These are phyloP conservation scores for Dipodomys ordii DNA, from an alignment of 2,113 vertebrate genomes.

Conservation along the genomic window DNA sequence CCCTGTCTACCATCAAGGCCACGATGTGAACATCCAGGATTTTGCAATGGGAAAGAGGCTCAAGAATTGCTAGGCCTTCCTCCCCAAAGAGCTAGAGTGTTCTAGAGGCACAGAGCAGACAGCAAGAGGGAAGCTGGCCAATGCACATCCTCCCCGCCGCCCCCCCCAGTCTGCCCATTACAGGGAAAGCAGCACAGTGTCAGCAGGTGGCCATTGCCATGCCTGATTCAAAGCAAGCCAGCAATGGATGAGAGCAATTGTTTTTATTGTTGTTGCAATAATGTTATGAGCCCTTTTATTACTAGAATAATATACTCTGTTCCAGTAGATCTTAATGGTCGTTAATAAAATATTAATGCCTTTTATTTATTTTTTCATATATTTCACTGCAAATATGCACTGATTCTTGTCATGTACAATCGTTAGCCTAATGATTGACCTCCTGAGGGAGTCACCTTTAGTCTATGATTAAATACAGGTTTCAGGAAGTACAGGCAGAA, in stretches of 20 bases:
- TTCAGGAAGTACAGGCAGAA: not conserved
- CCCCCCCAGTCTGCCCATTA: fast-evolving
- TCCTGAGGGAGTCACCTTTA: not conserved
- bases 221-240: fast-evolving
- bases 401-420: not conserved
- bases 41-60: not conserved
- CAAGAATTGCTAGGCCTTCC: not conserved
- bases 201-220: not conserved
- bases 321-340: constrained; percentile 70
- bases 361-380: constrained; percentile 78
- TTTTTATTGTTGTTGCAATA: constrained; percentile 59
- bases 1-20: fast-evolving
- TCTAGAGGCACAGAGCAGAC: not conserved
- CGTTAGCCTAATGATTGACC: constrained; percentile 12
- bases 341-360: constrained; percentile 81
- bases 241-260: constrained; percentile 37
- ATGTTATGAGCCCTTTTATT: constrained; percentile 56
- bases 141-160: fast-evolving
- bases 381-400: constrained; percentile 62
- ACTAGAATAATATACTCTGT: constrained; percentile 54
- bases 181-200: not conserved
- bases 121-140: no score
- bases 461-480: not conserved
- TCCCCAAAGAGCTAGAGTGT: not conserved
- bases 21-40: fast-evolving